Evolutionary conservation across 2,113 vertebrate genomes (phyloP).

Genomic region (Pseudorectes ferrugineus): DNA sequence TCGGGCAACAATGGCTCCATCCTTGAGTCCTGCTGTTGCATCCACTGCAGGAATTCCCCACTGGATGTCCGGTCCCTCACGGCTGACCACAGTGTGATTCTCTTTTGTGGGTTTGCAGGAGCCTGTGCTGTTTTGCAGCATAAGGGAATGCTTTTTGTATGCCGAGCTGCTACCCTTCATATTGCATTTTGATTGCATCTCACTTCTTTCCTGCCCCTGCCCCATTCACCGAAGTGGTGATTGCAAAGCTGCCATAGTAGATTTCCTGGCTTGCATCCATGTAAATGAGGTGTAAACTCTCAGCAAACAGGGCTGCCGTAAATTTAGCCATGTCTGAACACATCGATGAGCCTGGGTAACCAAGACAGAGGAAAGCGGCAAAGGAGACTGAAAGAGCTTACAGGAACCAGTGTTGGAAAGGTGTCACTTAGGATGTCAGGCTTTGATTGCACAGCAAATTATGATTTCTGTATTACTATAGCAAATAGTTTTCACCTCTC

Average conservation of each 20-base stretch:
- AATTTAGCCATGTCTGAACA: neutral
- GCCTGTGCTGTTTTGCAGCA: neutral
- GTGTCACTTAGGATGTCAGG: neutral
- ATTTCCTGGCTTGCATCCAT: neutral
- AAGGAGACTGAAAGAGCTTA: neutral
- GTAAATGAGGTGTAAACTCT: neutral
- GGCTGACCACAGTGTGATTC: neutral
- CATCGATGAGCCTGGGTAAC: neutral
- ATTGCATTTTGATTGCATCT: neutral
- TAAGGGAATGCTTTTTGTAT: neutral
- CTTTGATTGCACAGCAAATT: neutral
- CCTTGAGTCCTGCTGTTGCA: neutral
- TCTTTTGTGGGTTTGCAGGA: neutral
- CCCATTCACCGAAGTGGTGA: neutral
- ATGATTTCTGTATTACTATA: neutral
- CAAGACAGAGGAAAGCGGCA: neutral
- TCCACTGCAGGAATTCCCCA: neutral
- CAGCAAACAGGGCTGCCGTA: neutral
- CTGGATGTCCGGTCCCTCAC: rapidly evolving
- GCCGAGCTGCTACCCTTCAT: neutral
- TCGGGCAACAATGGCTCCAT: neutral
- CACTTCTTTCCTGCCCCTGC: neutral
- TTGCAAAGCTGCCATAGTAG: neutral
- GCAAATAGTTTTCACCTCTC: neutral
- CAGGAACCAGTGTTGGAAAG: neutral